Percentiles rank a stretch among this genome's conserved stretches.
Conservation (phyloP, 64 coral and sea anemone species). For the Platygyra sinensis region DNA sequence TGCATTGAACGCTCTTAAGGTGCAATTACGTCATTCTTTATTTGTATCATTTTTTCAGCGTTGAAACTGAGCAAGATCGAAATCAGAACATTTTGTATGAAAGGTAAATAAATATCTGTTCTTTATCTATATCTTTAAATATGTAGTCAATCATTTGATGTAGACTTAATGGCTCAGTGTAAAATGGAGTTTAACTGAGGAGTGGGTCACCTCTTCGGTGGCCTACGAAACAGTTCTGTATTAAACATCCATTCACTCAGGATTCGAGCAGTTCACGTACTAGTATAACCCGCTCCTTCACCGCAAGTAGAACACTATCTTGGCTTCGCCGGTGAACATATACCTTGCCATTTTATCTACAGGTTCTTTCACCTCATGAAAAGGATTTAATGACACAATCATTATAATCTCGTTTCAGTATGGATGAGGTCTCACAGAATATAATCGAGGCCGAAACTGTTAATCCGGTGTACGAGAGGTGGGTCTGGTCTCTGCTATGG, state of each 20-base stretch:
- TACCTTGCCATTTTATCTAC: not conserved
- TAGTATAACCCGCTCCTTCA: no score
- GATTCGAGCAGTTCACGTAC: no score
- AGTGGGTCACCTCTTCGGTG: no score
- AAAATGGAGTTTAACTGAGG: no score
- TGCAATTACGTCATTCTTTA: not conserved
- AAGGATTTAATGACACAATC: not conserved
- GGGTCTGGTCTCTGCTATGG: not conserved
- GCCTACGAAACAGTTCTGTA: no score
- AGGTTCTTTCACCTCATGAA: not conserved
- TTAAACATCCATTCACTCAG: no score
- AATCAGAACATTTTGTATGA: constrained; percentile 24
- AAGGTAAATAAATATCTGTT: not conserved
- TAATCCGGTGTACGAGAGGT: constrained; percentile 19
- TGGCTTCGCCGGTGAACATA: no score
- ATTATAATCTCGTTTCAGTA: not conserved
- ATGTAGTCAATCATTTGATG: no score
- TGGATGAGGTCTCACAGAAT: constrained; percentile 5
- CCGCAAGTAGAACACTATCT: no score
- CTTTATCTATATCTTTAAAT: no score
- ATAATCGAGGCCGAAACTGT: not conserved
- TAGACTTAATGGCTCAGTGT: no score
- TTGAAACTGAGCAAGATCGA: constrained; percentile 12
- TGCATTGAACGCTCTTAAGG: no score
- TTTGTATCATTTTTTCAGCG: not conserved